These are phyloP conservation scores for Pandion haliaetus DNA, from an alignment of 2,113 vertebrate genomes.

Conservation along the genomic window DNA sequence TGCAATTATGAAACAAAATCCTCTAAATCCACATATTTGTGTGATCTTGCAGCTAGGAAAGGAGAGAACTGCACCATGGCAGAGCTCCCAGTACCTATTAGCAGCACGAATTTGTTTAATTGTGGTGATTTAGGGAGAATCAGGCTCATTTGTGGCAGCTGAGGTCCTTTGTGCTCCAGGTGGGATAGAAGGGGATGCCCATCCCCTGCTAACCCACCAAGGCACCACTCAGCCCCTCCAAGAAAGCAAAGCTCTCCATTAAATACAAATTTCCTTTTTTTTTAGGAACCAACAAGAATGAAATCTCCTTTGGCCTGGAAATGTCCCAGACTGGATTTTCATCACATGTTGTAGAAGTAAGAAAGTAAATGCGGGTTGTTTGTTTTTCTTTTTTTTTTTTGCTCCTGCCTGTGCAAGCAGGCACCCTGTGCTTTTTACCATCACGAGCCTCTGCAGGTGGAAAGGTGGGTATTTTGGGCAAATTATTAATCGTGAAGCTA, in stretches of 20 bases:
- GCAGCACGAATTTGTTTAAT: rapidly evolving
- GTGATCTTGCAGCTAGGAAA: background rate
- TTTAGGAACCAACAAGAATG: slow-evolving; percentile 89
- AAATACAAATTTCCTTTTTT: background rate
- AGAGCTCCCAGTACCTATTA: background rate
- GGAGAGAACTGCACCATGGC: rapidly evolving
- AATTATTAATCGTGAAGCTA: background rate
- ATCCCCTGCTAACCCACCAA: rapidly evolving
- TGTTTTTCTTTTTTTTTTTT: background rate
- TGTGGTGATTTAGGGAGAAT: background rate
- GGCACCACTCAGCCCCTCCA: background rate
- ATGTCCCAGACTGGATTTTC: slow-evolving; percentile 99
- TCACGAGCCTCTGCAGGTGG: rapidly evolving
- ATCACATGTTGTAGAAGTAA: slow-evolving; percentile 91
- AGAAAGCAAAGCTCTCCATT: background rate
- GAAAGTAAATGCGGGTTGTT: background rate
- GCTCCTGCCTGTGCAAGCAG: background rate
- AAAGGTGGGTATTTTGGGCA: background rate
- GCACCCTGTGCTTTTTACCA: background rate
- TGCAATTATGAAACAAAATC: rapidly evolving
- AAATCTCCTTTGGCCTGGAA: slow-evolving; percentile 90
- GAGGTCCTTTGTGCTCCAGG: background rate
- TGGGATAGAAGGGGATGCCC: background rate
- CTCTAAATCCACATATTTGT: background rate
- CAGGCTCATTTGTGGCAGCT: background rate